Evolutionary conservation across 1,140 invertebrate genomes (phyloP).

Genomic region (Cepaea nemoralis): DNA sequence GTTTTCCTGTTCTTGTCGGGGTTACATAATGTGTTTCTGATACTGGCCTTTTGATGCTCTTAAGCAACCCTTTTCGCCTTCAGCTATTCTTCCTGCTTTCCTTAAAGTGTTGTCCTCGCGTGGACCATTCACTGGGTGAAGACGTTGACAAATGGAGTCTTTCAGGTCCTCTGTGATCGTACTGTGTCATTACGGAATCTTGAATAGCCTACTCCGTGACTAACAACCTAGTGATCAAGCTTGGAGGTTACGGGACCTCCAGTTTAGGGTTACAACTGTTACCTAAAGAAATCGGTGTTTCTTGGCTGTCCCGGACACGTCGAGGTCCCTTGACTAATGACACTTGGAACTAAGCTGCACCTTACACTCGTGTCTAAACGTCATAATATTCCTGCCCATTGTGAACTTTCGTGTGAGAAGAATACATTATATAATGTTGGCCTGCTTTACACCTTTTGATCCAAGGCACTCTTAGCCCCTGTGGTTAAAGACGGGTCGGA

Average conservation of each 20-base stretch:
- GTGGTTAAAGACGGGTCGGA: constrained; percentile 1
- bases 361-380: neutral
- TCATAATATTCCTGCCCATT: constrained; percentile 17
- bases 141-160: constrained; percentile 18
- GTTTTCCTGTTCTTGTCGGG: neutral
- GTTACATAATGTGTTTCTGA: constrained; percentile 23
- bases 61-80: neutral
- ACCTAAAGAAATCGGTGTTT: constrained; percentile 1
- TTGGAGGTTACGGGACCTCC: neutral
- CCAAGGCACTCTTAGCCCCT: neutral
- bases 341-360: neutral
- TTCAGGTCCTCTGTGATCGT: neutral
- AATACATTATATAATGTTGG: neutral
- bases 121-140: neutral
- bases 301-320: neutral
- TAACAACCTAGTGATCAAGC: constrained; percentile 15
- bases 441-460: neutral
- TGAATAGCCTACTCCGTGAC: constrained; percentile 21
- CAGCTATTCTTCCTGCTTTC: neutral
- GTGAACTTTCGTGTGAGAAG: neutral
- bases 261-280: constrained; percentile 16
- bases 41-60: constrained; percentile 5
- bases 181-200: neutral
- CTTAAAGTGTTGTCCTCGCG: neutral
- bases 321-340: constrained; percentile 14